Evolutionary conservation across 2,797 vertebrate species (phyloP), one percentile per base, ranked within the genome.

Genomic region (Carapus acus): DNA sequence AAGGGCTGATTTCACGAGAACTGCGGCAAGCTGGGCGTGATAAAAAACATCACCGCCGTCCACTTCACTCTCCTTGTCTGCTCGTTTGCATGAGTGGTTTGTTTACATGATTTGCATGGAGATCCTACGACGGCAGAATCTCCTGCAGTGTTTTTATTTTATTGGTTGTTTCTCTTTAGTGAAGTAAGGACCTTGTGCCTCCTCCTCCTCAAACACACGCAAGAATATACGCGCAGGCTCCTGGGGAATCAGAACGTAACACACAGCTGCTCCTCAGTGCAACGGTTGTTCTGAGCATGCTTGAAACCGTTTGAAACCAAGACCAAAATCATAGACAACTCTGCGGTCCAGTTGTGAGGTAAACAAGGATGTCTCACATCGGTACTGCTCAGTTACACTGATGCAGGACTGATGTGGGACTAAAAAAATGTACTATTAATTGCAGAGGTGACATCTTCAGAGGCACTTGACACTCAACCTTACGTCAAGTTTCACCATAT

Each of bases 21-120:
- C n/a, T n/a, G n/a, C n/a, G n/a, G n/a, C n/a, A n/a, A n/a, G n/a
- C n/a, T n/a, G n/a, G n/a, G n/a, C n/a, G n/a, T n/a, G n/a, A n/a
- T n/a, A 29, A 34, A 40, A 24, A 33, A 14, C 18, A 33, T 49
- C 8, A 31, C 31, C 15, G 16, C 8, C 48, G 19, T 24, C 21
- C 6, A 41, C 38, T 41, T 40, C n/a, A 20, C 20, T 42, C 37
- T 34, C 14, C 29, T 31, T 24, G 4, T 11, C 29, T 37, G 2
- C 22, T 57, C 15, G 6, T 52, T 29, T 36, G 36, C 37, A 50
- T 64, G 45, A 41, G 27, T 19, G 17, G 48, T 70, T 67, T 73
- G 61, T 46, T 62, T 60, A 64, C 34, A 44, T 36, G 46, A 22
- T 69, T 65, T 65, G 34, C 57, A 65, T 51, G 42, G 15, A 40